Percentiles rank a stretch among this genome's conserved stretches.
Evolutionary conservation across 2,797 vertebrate genomes (phyloP).

Genomic region (Buceros bicornis): DNA sequence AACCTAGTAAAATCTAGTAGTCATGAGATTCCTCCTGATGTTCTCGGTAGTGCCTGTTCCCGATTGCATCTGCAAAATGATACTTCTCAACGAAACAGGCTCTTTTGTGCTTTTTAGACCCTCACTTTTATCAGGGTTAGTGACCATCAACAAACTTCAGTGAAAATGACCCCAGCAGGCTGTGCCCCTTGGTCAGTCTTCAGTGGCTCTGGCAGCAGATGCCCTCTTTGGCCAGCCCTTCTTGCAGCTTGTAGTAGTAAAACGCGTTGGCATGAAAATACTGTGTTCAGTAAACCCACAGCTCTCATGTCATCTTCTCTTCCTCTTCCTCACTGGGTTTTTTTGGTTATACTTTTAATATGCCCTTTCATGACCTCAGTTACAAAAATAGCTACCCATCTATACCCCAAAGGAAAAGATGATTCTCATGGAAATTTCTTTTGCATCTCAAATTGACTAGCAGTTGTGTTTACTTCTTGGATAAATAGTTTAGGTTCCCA

Average conservation of each 20-base stretch:
- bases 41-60: not conserved
- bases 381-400: conserved; percentile 51
- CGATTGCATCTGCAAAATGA: not conserved
- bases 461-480: conserved; percentile 30
- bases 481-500: not conserved
- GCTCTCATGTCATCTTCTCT: not conserved
- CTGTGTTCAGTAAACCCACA: not conserved
- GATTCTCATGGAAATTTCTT: conserved; percentile 15
- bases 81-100: not conserved
- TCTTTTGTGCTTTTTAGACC: not conserved
- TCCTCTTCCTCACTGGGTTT: not conserved
- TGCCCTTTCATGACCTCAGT: not conserved
- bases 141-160: not conserved
- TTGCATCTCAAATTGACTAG: conserved; percentile 13
- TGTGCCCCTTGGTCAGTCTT: not conserved
- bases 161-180: not conserved
- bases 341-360: conserved; percentile 22
- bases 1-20: not conserved
- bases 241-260: not conserved
- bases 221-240: not conserved
- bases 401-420: conserved; percentile 56
- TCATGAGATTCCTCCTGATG: not conserved
- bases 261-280: not conserved
- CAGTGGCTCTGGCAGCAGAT: not conserved
- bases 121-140: not conserved